These are phyloP conservation scores for Argopecten irradians DNA, from an alignment of 1,140 invertebrate species.

Conservation along the genomic window DNA sequence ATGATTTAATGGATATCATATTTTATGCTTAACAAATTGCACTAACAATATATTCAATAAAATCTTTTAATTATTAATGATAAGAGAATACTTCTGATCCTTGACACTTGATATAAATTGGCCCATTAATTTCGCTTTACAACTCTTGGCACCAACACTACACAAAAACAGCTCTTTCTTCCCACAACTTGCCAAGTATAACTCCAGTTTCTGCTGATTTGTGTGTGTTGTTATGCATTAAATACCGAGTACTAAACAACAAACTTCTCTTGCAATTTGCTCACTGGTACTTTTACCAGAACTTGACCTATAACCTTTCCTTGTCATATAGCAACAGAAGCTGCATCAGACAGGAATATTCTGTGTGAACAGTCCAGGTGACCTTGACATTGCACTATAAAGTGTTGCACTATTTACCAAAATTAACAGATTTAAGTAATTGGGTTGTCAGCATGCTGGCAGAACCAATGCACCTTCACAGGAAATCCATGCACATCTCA, in stretches of 20 bases:
- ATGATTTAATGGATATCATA: too few species aligned
- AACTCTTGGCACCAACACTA: neutral
- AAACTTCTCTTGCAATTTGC: neutral
- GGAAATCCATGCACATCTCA: neutral
- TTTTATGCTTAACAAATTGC: too few species aligned
- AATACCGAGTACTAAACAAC: neutral
- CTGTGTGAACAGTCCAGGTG: neutral
- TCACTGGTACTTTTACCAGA: neutral
- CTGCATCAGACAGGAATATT: neutral
- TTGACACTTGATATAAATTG: neutral
- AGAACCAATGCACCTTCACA: neutral
- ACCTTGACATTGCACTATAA: neutral
- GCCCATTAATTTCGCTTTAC: neutral
- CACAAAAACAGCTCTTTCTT: neutral
- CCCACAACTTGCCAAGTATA: neutral
- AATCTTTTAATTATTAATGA: neutral
- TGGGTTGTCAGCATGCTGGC: neutral
- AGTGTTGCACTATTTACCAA: neutral
- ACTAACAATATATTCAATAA: neutral
- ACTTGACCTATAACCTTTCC: neutral
- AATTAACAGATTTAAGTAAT: slow-evolving; percentile 5
- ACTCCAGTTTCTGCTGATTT: neutral
- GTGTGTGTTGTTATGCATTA: neutral
- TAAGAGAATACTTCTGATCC: neutral
- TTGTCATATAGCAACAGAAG: neutral